These are phyloP conservation scores for Fragariocoptes setiger DNA, from an alignment of 1,140 invertebrate species.

Conservation along the genomic window DNA sequence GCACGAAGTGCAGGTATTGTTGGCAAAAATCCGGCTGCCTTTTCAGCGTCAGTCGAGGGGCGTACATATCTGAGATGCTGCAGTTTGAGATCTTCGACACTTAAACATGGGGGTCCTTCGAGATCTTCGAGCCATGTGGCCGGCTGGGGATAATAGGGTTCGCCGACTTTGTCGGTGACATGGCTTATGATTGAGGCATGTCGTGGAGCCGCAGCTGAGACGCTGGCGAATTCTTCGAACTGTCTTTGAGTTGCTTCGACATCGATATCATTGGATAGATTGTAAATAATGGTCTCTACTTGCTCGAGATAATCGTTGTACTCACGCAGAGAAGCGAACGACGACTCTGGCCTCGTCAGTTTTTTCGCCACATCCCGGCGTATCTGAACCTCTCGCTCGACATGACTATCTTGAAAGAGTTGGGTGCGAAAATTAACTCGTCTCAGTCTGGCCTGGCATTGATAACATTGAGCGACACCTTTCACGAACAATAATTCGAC, in stretches of 20 bases:
- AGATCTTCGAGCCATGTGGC: too few species aligned
- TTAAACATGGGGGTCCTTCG: slow-evolving; percentile 39
- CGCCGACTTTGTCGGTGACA: too few species aligned
- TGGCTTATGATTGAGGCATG: too few species aligned
- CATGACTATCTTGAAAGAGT: slow-evolving; percentile 70
- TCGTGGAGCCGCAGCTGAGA: too few species aligned
- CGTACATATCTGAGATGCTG: slow-evolving; percentile 41
- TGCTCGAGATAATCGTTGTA: slow-evolving; percentile 76
- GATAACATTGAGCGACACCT: slow-evolving; percentile 69
- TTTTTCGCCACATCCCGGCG: slow-evolving; percentile 54
- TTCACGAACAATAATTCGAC: slow-evolving; percentile 75
- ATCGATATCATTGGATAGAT: slow-evolving; percentile 65
- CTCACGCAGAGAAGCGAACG: slow-evolving; percentile 41
- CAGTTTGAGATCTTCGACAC: slow-evolving; percentile 25
- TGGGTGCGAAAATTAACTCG: slow-evolving; percentile 54
- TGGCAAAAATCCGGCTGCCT: slow-evolving; percentile 54
- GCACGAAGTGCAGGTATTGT: slow-evolving; percentile 51
- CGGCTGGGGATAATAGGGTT: too few species aligned
- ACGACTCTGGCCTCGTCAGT: slow-evolving; percentile 66
- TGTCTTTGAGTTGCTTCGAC: slow-evolving; percentile 53
- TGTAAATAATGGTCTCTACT: slow-evolving; percentile 63
- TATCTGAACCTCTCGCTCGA: slow-evolving; percentile 93
- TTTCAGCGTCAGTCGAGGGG: slow-evolving; percentile 31
- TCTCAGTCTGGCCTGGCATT: slow-evolving; percentile 52
- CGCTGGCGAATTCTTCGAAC: slow-evolving; percentile 27